Percentiles rank a stretch among this genome's conserved stretches.
Conservation (phyloP, 2,113 vertebrate species). For the Daphoenositta chrysoptera region DNA sequence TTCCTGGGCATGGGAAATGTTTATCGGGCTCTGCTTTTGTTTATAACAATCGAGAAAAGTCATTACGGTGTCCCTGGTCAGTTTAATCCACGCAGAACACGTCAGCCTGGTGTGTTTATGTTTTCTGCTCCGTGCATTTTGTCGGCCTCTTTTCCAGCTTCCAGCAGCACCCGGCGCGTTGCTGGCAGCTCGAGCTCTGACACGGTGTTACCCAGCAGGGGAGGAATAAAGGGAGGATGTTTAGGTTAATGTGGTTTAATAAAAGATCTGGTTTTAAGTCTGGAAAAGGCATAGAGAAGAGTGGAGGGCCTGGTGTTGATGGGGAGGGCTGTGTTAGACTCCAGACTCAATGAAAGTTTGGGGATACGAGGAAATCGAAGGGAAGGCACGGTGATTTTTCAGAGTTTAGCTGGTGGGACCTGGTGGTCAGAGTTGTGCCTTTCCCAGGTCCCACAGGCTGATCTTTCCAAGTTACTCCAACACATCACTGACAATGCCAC, state of each 20-base stretch:
- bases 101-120: background rate
- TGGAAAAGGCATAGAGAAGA: slow-evolving; percentile 18
- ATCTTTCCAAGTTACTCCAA: background rate
- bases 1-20: slow-evolving; percentile 36
- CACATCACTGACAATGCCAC: background rate
- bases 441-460: background rate
- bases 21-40: slow-evolving; percentile 30
- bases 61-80: background rate
- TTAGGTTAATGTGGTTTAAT: slow-evolving; percentile 63
- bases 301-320: background rate
- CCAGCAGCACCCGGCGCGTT: background rate
- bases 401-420: background rate
- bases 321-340: background rate
- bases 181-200: slow-evolving; percentile 29
- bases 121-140: background rate
- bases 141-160: background rate
- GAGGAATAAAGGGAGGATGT: slow-evolving; percentile 55
- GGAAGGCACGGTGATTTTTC: background rate
- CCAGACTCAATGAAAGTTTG: background rate
- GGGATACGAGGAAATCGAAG: fast-evolving
- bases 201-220: slow-evolving; percentile 56
- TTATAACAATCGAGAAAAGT: background rate
- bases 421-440: background rate
- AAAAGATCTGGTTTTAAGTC: slow-evolving; percentile 29
- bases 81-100: background rate